Conservation (phyloP, 1,140 invertebrate species). For the Cydia strobilella region DNA sequence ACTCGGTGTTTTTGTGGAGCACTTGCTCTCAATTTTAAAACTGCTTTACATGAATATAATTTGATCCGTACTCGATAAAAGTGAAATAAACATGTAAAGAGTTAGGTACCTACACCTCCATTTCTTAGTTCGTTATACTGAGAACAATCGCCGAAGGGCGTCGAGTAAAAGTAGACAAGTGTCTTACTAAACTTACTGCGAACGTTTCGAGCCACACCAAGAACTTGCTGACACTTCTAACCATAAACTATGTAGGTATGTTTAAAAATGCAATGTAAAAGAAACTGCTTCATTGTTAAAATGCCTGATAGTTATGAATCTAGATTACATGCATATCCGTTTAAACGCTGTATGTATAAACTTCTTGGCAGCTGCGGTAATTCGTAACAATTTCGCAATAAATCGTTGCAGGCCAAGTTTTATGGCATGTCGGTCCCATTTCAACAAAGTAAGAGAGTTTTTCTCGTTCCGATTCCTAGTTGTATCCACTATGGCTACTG, state of each 20-base stretch:
- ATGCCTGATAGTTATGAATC: background rate
- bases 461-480: conserved; percentile 69
- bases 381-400: conserved; percentile 64
- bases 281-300: background rate
- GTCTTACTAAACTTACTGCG: background rate
- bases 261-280: background rate
- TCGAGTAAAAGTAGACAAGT: background rate
- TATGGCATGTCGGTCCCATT: conserved; percentile 58
- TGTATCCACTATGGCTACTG: conserved; percentile 57
- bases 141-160: background rate
- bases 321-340: conserved; percentile 32
- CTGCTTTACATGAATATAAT: background rate
- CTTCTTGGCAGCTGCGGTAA: conserved; percentile 56
- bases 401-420: conserved; percentile 52
- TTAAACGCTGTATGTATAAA: conserved; percentile 30
- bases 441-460: conserved; percentile 70
- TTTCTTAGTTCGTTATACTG: background rate
- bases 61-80: no score
- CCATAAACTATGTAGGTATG: background rate
- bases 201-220: background rate
- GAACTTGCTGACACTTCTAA: background rate
- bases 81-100: background rate
- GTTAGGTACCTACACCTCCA: background rate
- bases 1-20: no score
- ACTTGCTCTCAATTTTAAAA: background rate